A percentile compares a stretch with the other conserved stretches of the same genome.
Conservation (phyloP, 2,797 vertebrate species). For the Natrix natrix region DNA sequence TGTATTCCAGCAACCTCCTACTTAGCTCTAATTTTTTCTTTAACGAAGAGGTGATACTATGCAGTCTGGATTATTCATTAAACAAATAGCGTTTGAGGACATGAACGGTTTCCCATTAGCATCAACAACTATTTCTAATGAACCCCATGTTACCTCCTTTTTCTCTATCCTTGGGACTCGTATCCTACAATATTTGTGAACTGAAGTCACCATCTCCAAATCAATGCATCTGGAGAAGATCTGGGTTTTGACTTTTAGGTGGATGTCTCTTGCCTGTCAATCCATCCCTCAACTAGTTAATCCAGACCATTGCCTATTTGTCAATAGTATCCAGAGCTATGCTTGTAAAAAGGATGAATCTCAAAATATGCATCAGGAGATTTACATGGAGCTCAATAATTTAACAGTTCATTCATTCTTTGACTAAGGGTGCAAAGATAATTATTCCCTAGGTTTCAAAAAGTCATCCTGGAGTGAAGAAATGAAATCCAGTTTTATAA, state of each 20-base stretch:
- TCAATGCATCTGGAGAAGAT: not conserved
- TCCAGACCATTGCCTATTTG: not conserved
- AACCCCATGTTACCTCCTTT: not conserved
- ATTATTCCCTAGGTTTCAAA: slow-evolving; percentile 22
- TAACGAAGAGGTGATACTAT: too few relatives aligned
- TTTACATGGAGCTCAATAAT: not conserved
- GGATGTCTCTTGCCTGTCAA: not conserved
- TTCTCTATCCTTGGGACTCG: not conserved
- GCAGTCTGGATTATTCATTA: not conserved
- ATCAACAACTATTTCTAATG: not conserved
- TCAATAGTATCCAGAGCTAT: not conserved
- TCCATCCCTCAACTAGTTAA: slow-evolving; percentile 23
- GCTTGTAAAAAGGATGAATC: not conserved
- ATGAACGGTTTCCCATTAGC: too few relatives aligned
- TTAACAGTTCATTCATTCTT: not conserved
- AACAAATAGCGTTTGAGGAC: not conserved
- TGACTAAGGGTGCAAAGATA: not conserved
- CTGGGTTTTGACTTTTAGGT: not conserved
- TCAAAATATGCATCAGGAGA: not conserved
- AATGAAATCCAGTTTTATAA: slow-evolving; percentile 44
- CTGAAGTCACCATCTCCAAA: not conserved
- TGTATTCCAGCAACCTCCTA: too few relatives aligned
- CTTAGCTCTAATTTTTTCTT: too few relatives aligned
- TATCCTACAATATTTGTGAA: too few relatives aligned
- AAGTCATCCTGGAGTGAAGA: not conserved